Percentiles rank a stretch among this genome's conserved stretches.
Evolutionary conservation across 2,113 vertebrate species (phyloP).

Genomic region (Saimiri boliviensis): DNA sequence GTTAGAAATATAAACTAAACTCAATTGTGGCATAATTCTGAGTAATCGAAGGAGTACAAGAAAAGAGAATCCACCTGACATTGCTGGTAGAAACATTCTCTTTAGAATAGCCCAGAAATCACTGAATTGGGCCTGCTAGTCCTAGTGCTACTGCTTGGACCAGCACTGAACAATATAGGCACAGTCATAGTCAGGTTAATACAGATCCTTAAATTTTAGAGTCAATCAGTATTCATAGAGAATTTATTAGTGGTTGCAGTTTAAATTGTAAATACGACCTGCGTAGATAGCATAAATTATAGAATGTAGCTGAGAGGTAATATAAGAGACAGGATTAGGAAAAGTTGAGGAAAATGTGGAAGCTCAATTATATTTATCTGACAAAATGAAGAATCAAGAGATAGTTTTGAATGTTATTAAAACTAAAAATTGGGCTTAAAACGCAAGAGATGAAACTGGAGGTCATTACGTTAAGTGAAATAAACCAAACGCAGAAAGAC

Average conservation of each 20-base stretch:
- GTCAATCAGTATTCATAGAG: neutral
- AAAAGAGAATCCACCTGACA: neutral
- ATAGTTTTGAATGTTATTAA: neutral
- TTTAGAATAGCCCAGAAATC: neutral
- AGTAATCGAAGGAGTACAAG: neutral
- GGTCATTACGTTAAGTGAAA: neutral
- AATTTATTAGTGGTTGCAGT: neutral
- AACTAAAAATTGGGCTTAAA: neutral
- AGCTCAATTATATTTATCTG: neutral
- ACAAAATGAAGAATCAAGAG: neutral
- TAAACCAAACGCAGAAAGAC: neutral
- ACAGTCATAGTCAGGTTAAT: neutral
- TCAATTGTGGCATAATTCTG: neutral
- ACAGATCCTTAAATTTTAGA: neutral
- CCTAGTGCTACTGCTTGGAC: neutral
- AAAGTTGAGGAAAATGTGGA: neutral
- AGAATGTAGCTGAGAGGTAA: neutral
- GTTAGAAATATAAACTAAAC: neutral
- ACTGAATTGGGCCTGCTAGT: neutral
- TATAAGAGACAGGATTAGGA: neutral
- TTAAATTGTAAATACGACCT: neutral
- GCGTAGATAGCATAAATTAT: neutral
- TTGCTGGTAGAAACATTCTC: neutral
- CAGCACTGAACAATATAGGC: neutral
- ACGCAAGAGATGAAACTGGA: neutral